A percentile compares a stretch with the other conserved stretches of the same genome.
phyloP scores from a whole-genome alignment of 2,888 invertebrate species.

The Ligdia adustata region DNA sequence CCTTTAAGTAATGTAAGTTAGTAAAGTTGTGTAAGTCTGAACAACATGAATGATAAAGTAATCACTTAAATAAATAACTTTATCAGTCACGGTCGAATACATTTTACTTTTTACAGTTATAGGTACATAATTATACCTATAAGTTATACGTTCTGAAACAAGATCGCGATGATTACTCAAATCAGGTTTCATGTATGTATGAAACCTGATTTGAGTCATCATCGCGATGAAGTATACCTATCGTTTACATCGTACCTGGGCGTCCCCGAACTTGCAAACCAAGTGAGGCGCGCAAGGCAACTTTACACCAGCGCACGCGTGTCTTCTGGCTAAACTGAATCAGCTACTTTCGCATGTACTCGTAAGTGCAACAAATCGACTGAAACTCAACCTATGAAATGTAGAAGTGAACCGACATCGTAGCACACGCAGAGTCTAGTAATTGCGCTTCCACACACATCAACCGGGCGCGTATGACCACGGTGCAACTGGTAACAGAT shows the following conservation, averaged over 20 bases:
- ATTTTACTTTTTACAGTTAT: constrained; percentile 70
- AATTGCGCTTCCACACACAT: constrained; percentile 61
- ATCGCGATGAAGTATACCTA: too few relatives aligned
- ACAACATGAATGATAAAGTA: too few relatives aligned
- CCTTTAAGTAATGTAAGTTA: too few relatives aligned
- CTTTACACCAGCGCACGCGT: constrained; percentile 55
- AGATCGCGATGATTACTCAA: too few relatives aligned
- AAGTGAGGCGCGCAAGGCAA: constrained; percentile 39
- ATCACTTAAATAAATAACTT: neutral
- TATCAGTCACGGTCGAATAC: constrained; percentile 49
- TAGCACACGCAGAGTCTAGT: constrained; percentile 60
- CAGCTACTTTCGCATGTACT: constrained; percentile 33
- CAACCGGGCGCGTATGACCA: constrained; percentile 44
- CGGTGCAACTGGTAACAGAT: constrained; percentile 62
- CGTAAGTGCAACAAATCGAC: constrained; percentile 45
- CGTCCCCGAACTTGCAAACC: constrained; percentile 43
- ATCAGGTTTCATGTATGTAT: too few relatives aligned
- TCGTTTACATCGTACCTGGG: constrained; percentile 48
- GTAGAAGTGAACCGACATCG: constrained; percentile 59
- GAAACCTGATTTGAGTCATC: too few relatives aligned
- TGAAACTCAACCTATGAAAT: constrained; percentile 68
- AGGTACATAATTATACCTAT: too few relatives aligned
- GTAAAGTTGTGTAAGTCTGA: too few relatives aligned
- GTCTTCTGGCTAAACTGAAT: constrained; percentile 48
- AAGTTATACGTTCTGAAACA: too few relatives aligned